Conservation (phyloP, 2,797 vertebrate genomes). For the Sylvilagus floridanus region DNA sequence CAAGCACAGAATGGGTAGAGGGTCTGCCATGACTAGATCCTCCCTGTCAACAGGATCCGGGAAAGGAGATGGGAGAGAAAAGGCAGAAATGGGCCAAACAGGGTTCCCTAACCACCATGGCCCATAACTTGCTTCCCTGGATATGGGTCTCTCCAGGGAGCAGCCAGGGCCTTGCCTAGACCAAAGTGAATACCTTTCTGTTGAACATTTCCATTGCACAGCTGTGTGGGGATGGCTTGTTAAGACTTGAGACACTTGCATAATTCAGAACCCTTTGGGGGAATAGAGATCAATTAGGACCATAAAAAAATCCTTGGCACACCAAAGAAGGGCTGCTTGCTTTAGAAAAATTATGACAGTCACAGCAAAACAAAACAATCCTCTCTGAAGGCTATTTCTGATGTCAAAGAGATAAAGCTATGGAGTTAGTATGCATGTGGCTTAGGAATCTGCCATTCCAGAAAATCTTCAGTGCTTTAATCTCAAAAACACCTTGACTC, state of each 20-base stretch:
- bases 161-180: constrained; percentile 64
- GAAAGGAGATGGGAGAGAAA: background rate
- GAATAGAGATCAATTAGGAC: constrained; percentile 74
- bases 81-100: constrained; percentile 66
- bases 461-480: constrained; percentile 60
- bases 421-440: background rate
- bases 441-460: constrained; percentile 27
- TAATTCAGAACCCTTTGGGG: constrained; percentile 74
- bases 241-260: constrained; percentile 66
- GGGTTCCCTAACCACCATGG: constrained; percentile 42
- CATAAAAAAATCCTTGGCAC: constrained; percentile 68
- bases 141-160: constrained; percentile 58
- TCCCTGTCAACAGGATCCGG: background rate
- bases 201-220: constrained; percentile 77
- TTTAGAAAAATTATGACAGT: constrained; percentile 67
- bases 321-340: constrained; percentile 50
- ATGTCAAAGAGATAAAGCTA: constrained; percentile 48
- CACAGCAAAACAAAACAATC: constrained; percentile 48
- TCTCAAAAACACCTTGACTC: constrained; percentile 59
- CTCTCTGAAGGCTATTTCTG: constrained; percentile 31
- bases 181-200: constrained; percentile 60
- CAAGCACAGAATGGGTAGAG: constrained; percentile 61
- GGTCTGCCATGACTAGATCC: constrained; percentile 61
- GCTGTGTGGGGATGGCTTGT: constrained; percentile 65
- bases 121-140: constrained; percentile 9